Evolutionary conservation across 2,888 invertebrate genomes (phyloP), one percentile per base, ranked within the genome.

Genomic region (Ophion obscuratus): DNA sequence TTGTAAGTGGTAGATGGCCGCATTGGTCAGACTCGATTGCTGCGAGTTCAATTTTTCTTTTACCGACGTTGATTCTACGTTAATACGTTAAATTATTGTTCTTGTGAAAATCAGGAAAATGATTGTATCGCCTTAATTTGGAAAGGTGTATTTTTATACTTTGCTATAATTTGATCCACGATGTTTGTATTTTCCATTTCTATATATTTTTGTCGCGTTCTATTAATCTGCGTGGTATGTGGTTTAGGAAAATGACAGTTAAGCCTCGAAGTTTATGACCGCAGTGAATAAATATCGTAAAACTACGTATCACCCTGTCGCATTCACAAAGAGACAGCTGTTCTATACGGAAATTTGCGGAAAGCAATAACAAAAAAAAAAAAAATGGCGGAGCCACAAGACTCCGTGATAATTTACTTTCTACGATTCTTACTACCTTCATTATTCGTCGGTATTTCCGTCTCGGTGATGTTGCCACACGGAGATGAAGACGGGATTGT

Each of bases 341-440:
- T 40, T 7, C 9, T 40, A 40, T 9, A 40, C 1, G 7, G 71
- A 84, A 80, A 84, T 81, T 81, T 66, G 71, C 76, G 71, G 71
- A 84, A 84, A 81, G 76, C 71, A 84, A 84, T 84, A 76, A 76
- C 70, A 80, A 75, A 80, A 84, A 84, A 76, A 67, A 75, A 80
- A 71, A 76, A 84, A 84, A 76, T 81, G 71, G 71, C 59, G 71
- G 75, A 80, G 62, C 47, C 44, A 66, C 66, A 80, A 53, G 57
- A 36, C 20, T 27, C 31, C 57, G 76, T 66, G 80, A 59, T 57
- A 70, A 76, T 81, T 84, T 80, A 61, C 81, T 74, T 53, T 27
- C 47, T 47, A 61, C 73, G 57, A 47, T 74, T 81, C 61, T 68
- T 44, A n/a, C 27, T 75, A 61, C 47, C 31, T 75, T 9, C 40